Evolutionary conservation across 2,888 invertebrate genomes (phyloP).

Genomic region (Troides helena): DNA sequence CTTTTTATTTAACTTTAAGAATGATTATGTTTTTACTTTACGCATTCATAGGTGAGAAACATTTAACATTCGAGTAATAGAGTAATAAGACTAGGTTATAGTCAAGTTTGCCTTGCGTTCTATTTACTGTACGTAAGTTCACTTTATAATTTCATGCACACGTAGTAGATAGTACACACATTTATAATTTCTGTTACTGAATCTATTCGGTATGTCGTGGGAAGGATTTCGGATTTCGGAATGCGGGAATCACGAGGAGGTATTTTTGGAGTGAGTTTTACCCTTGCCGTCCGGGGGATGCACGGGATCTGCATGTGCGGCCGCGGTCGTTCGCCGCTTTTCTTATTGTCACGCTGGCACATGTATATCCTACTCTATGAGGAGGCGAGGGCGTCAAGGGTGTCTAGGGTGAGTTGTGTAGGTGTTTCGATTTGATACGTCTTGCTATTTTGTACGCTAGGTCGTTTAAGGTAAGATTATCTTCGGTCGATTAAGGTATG

Average conservation of each 20-base stretch:
- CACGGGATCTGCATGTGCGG: slow-evolving; percentile 8
- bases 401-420: slow-evolving; percentile 44
- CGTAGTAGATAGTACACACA: slow-evolving; percentile 64
- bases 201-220: slow-evolving; percentile 72
- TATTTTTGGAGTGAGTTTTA: slow-evolving; percentile 50
- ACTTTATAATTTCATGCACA: slow-evolving; percentile 75
- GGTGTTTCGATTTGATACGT: slow-evolving; percentile 59
- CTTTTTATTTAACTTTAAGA: slow-evolving; percentile 59
- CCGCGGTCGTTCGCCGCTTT: slow-evolving; percentile 26
- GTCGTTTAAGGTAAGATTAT: slow-evolving; percentile 67
- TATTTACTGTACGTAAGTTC: slow-evolving; percentile 71
- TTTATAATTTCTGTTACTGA: slow-evolving; percentile 68
- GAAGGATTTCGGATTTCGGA: slow-evolving; percentile 69
- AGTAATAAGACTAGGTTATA: slow-evolving; percentile 72
- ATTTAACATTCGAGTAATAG: slow-evolving; percentile 68
- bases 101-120: slow-evolving; percentile 69
- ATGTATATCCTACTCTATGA: slow-evolving; percentile 33
- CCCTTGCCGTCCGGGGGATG: slow-evolving; percentile 42
- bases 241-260: slow-evolving; percentile 59
- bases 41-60: slow-evolving; percentile 59
- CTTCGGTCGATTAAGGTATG: slow-evolving; percentile 70
- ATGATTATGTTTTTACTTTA: slow-evolving; percentile 54
- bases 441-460: slow-evolving; percentile 69
- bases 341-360: slow-evolving; percentile 30
- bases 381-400: slow-evolving; percentile 41